These are phyloP conservation scores for Zygogramma bicolorata DNA, from an alignment of 2,888 invertebrate genomes.

Conservation along the genomic window DNA sequence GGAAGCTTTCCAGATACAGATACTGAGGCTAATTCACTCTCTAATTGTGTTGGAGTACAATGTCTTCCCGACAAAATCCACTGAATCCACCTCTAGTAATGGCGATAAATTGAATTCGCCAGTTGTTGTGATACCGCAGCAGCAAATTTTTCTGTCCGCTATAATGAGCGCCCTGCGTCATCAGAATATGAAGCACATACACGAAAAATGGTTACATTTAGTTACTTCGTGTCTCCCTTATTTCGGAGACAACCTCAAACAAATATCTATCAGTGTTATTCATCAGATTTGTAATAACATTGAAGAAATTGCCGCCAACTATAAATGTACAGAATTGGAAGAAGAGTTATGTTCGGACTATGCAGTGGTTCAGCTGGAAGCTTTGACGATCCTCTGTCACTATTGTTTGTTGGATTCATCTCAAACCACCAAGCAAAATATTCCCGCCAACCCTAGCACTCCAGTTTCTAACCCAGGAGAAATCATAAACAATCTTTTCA, in stretches of 20 bases:
- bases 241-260: constrained; percentile 81
- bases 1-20: constrained; percentile 78
- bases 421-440: constrained; percentile 62
- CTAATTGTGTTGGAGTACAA: constrained; percentile 82
- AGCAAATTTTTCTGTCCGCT: constrained; percentile 86
- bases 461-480: constrained; percentile 76
- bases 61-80: constrained; percentile 64
- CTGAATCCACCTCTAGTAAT: constrained; percentile 51
- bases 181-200: constrained; percentile 78
- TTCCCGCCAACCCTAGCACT: constrained; percentile 64
- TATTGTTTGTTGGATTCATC: constrained; percentile 81
- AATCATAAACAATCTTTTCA: constrained; percentile 83
- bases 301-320: constrained; percentile 69
- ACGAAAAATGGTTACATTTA: constrained; percentile 86
- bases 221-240: constrained; percentile 85
- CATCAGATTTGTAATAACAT: constrained; percentile 85
- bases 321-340: constrained; percentile 64
- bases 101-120: constrained; percentile 70
- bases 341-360: constrained; percentile 80
- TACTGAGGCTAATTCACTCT: constrained; percentile 76
- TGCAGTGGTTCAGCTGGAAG: constrained; percentile 81
- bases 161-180: constrained; percentile 81
- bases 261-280: constrained; percentile 82
- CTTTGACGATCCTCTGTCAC: constrained; percentile 82
- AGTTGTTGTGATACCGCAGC: constrained; percentile 79